Base-by-base conservation (phyloP, 2,888 invertebrate genomes). In the Leucoma salicis region DNA sequence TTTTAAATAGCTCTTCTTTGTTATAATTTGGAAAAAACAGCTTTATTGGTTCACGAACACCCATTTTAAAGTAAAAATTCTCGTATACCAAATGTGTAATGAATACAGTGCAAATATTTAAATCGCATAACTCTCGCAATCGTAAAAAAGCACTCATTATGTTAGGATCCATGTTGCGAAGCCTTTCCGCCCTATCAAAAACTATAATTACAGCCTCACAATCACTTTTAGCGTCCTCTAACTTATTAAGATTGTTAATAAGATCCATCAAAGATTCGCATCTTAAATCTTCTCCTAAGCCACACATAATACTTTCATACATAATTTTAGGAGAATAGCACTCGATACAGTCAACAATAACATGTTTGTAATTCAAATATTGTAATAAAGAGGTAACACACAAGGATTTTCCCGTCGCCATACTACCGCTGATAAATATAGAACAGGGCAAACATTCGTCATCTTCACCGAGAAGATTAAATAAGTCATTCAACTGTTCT, bases 321-420 rank as follows among this genome's bases (percentile, higher is more conserved):
- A 97, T 85, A 45, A 96, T 92, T 78, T 93, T 94, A 6, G 92
- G 86, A 6, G 93, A 92, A 74, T 95, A 95, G 73, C 95, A 95
- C 80, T 97, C 97, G 5, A 96, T 91, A 70, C 96, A 95, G 82
- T 96, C 95, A 16, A 97, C 85, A 27, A 92, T 70, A 18, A 93
- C 92, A 61, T 91, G 85, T 74, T 91, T 92, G 49, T 93, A 92
- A 36, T 90, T 71, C 29, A 93, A 79, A 63, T 86, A 77, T 27
- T 86, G 69, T 2, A 97, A 75, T 8, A 95, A 78, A 7, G 91
- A 83, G 38, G 89, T 90, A 3, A 95, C 74, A 42, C 96, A 91
- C 12, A 93, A 76, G n/a, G 94, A 92, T 90, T 97, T 97, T 16
- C 97, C 97, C 14, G 95, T 95, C 7, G 95, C 94, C 56, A 95